Percentiles rank a stretch among this genome's conserved stretches.
Conservation (phyloP, 2,797 vertebrate genomes). For the Miichthys miiuy region DNA sequence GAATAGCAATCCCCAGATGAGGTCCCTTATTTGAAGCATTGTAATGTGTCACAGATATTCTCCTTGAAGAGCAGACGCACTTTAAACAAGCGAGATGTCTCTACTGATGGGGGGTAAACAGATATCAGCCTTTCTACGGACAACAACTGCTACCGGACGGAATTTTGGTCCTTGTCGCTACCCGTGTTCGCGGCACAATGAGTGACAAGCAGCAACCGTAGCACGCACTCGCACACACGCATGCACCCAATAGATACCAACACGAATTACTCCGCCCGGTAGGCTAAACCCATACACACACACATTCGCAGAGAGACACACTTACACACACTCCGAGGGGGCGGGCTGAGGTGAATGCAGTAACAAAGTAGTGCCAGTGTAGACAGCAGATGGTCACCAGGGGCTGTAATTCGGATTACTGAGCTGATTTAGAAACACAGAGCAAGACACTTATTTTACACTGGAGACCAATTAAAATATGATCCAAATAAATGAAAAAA, state of each 20-base stretch:
- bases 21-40: slow-evolving; percentile 90
- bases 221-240: slow-evolving; percentile 79
- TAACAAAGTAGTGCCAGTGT: slow-evolving; percentile 80
- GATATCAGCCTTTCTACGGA: slow-evolving; percentile 54
- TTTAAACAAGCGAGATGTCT: slow-evolving; percentile 54
- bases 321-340: slow-evolving; percentile 49
- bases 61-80: slow-evolving; percentile 79
- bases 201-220: slow-evolving; percentile 91
- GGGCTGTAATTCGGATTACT: slow-evolving; percentile 81
- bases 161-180: slow-evolving; percentile 83
- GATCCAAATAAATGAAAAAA: neutral
- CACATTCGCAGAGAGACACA: slow-evolving; percentile 43
- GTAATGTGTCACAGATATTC: slow-evolving; percentile 85
- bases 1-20: slow-evolving; percentile 92
- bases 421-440: slow-evolving; percentile 63
- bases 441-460: slow-evolving; percentile 20
- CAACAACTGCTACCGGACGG: slow-evolving; percentile 69
- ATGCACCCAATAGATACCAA: slow-evolving; percentile 54
- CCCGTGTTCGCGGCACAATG: slow-evolving; percentile 90
- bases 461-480: slow-evolving; percentile 33
- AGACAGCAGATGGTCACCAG: slow-evolving; percentile 83
- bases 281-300: slow-evolving; percentile 60
- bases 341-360: slow-evolving; percentile 70
- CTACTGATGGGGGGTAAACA: slow-evolving; percentile 10
- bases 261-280: slow-evolving; percentile 91